phyloP scores from a whole-genome alignment of 92 coral and sea anemone genomes.

The Anthopleura xanthogrammica region DNA sequence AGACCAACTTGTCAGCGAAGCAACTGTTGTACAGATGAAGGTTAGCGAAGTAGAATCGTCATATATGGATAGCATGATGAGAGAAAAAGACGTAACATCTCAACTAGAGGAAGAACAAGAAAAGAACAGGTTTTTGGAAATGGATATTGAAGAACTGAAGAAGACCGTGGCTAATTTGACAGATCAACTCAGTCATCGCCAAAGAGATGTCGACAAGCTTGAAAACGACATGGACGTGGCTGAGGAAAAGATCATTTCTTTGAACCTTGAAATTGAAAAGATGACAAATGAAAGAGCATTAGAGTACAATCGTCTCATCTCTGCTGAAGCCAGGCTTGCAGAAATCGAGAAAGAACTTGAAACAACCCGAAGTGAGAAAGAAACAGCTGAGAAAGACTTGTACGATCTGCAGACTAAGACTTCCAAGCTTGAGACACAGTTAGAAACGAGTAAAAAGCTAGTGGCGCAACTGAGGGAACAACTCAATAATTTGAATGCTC shows the following conservation, averaged over 20 bases:
- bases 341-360: constrained; percentile 90
- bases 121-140: constrained; percentile 64
- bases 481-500: constrained; percentile 78
- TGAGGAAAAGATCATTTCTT: constrained; percentile 84
- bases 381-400: constrained; percentile 82
- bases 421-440: constrained; percentile 89
- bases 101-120: constrained; percentile 71
- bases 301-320: constrained; percentile 76
- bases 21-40: constrained; percentile 71
- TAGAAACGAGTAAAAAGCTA: constrained; percentile 83
- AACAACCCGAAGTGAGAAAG: constrained; percentile 74
- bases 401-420: constrained; percentile 70
- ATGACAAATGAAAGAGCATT: constrained; percentile 76
- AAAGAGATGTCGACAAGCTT: constrained; percentile 72
- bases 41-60: constrained; percentile 80
- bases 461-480: constrained; percentile 78
- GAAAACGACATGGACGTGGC: constrained; percentile 96
- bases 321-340: constrained; percentile 78
- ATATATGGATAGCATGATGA: constrained; percentile 62
- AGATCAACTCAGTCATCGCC: constrained; percentile 49
- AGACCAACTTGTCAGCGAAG: constrained; percentile 65
- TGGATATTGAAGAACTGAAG: constrained; percentile 57
- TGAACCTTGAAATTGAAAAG: constrained; percentile 83
- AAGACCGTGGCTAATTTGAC: constrained; percentile 46
- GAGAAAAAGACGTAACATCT: constrained; percentile 57